Percentiles rank a stretch among this genome's conserved stretches.
These are phyloP conservation scores for Taxidea taxus DNA, from an alignment of 2,113 vertebrate genomes.

Conservation along the genomic window DNA sequence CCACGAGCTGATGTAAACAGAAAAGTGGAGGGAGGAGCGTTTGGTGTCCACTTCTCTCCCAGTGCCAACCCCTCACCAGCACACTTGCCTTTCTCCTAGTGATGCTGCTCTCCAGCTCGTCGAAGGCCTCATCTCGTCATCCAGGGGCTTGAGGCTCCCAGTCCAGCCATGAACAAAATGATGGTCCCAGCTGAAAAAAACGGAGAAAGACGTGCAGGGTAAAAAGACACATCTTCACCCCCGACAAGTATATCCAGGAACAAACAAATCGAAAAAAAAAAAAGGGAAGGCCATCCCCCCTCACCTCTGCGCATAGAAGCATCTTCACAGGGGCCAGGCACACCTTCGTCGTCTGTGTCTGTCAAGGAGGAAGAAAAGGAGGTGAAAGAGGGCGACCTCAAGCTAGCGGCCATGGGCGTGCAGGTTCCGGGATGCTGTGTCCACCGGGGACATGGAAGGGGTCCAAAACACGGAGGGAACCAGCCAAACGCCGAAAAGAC, in stretches of 20 bases:
- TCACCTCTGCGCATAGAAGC: not conserved
- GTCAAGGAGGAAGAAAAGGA: too few species aligned
- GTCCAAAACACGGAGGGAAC: accelerated
- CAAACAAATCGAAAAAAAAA: too few species aligned
- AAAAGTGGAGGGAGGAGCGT: not conserved
- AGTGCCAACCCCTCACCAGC: not conserved
- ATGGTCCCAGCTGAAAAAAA: not conserved
- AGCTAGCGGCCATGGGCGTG: constrained; percentile 68
- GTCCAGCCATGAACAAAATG: not conserved
- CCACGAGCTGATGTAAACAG: not conserved
- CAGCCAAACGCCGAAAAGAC: accelerated
- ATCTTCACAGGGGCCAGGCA: not conserved
- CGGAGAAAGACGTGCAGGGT: too few species aligned
- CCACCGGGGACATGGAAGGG: constrained; percentile 27
- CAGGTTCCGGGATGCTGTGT: not conserved
- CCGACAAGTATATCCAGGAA: too few species aligned
- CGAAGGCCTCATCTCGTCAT: not conserved
- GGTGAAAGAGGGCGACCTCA: not conserved
- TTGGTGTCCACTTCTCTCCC: not conserved
- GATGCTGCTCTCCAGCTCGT: not conserved
- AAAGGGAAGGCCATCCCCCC: too few species aligned
- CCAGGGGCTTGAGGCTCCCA: not conserved
- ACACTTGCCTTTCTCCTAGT: not conserved
- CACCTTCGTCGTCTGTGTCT: not conserved
- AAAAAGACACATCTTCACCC: too few species aligned